phyloP scores from a whole-genome alignment of 2,888 invertebrate species.

The Drosophila kokeensis region DNA sequence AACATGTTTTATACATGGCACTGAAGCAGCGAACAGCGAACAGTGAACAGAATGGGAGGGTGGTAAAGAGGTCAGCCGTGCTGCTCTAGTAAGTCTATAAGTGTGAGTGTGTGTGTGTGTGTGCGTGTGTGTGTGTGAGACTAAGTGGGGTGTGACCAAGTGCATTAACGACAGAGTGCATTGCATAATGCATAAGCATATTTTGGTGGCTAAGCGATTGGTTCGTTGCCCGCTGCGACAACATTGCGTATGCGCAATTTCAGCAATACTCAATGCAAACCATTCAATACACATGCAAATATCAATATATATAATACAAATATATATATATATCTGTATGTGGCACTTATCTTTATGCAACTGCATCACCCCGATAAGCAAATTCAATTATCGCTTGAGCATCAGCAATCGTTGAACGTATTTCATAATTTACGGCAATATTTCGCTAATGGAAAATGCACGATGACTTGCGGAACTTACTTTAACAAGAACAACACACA shows the following conservation, averaged over 20 bases:
- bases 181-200: constrained; percentile 44
- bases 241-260: constrained; percentile 44
- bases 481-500: neutral
- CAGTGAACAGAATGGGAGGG: neutral
- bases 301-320: neutral
- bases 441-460: constrained; percentile 6
- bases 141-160: constrained; percentile 25
- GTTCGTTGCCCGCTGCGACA: constrained; percentile 24
- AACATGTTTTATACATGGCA: constrained; percentile 68
- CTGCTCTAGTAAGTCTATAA: neutral
- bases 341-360: constrained; percentile 24
- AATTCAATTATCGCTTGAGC: constrained; percentile 50
- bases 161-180: constrained; percentile 35
- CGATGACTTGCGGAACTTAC: constrained; percentile 1
- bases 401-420: constrained; percentile 26
- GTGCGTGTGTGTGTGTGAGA: neutral
- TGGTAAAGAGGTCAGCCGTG: neutral
- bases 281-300: constrained; percentile 27
- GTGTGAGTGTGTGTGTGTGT: neutral
- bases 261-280: constrained; percentile 31
- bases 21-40: constrained; percentile 1
- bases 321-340: neutral
- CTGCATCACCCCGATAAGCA: constrained; percentile 38
- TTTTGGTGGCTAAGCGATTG: constrained; percentile 44
- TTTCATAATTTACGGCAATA: constrained; percentile 44